Conservation (phyloP, 2,888 invertebrate genomes). For the Drosophila mulleri region DNA sequence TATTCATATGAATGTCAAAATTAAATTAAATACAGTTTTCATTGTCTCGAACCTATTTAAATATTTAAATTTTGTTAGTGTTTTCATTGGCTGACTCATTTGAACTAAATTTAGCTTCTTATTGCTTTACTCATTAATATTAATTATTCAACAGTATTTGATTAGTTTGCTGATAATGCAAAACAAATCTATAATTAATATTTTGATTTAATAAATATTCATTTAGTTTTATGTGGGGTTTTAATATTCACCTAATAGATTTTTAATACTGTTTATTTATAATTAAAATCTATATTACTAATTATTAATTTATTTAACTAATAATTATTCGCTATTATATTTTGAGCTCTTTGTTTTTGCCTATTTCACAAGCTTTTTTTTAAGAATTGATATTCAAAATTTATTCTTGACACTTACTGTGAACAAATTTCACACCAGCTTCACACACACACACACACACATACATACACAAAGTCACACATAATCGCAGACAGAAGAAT, state of each 20-base stretch:
- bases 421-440: conserved; percentile 36
- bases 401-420: conserved; percentile 25
- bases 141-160: not conserved
- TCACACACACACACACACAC: conserved; percentile 36
- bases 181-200: not conserved
- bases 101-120: not conserved
- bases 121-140: not conserved
- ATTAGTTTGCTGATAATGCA: not conserved
- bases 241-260: not conserved
- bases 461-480: conserved; percentile 35
- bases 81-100: not conserved
- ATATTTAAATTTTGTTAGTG: not conserved
- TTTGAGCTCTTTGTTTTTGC: not conserved
- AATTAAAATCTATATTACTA: not conserved
- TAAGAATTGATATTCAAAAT: not conserved
- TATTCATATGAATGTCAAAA: not conserved
- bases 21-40: no score
- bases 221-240: not conserved
- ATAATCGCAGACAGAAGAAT: conserved; percentile 31
- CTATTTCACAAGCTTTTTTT: not conserved
- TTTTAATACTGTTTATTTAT: conserved; percentile 5
- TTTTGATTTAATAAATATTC: not conserved
- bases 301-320: not conserved
- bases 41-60: no score
- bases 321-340: conserved; percentile 8